Conservation (phyloP, 92 coral and sea anemone genomes). For the Epizoanthus illoricatus region DNA sequence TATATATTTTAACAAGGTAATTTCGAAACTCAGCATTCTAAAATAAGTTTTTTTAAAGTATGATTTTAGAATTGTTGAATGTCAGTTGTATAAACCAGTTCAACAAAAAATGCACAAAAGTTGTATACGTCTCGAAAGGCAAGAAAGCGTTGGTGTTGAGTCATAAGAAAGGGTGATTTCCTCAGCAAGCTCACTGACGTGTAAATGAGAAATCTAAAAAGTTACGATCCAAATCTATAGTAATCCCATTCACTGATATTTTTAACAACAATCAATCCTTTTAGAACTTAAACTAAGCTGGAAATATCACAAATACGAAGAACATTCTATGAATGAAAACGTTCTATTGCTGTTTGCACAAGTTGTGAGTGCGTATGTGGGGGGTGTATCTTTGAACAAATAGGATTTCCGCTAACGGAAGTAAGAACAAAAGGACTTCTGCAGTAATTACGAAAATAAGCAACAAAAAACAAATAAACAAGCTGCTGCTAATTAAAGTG, state of each 20-base stretch:
- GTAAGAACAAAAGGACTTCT: background rate
- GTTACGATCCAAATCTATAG: background rate
- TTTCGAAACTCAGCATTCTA: too few species aligned
- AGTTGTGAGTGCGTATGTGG: background rate
- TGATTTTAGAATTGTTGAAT: too few species aligned
- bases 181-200: too few species aligned
- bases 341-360: background rate
- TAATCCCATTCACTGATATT: background rate
- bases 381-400: background rate
- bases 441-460: background rate
- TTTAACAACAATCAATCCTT: background rate
- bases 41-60: too few species aligned
- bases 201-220: background rate
- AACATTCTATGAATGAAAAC: background rate
- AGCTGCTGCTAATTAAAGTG: constrained; percentile 2
- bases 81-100: too few species aligned
- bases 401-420: background rate
- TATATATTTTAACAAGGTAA: too few species aligned
- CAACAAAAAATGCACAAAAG: too few species aligned
- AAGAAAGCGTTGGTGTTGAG: too few species aligned
- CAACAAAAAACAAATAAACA: constrained; percentile 14
- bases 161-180: too few species aligned
- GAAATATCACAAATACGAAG: constrained; percentile 16
- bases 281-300: constrained; percentile 1
- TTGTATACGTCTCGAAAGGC: too few species aligned